These are phyloP conservation scores for Alectoris magna DNA, from an alignment of 2,797 vertebrate species.

Conservation along the genomic window DNA sequence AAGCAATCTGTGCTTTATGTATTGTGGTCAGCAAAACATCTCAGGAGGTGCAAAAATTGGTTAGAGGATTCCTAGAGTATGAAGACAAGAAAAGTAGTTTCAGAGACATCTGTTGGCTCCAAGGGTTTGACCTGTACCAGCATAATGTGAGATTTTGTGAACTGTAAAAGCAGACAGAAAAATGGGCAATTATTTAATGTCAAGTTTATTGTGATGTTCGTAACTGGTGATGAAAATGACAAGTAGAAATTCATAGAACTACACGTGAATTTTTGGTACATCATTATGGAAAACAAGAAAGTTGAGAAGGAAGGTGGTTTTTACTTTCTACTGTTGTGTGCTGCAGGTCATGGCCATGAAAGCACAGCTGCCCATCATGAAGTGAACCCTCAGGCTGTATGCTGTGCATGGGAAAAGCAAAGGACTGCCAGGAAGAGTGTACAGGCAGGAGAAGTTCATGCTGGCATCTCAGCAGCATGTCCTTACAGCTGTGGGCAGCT, in stretches of 20 bases:
- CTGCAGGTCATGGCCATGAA: neutral
- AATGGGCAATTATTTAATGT: neutral
- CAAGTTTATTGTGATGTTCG: conserved; percentile 13
- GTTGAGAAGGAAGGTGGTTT: conserved; percentile 7
- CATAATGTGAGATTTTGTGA: neutral
- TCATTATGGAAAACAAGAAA: neutral
- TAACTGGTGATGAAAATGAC: neutral
- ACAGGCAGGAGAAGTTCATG: neutral
- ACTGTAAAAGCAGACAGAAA: neutral
- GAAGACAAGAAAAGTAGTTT: neutral
- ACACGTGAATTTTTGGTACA: neutral
- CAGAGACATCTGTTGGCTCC: neutral
- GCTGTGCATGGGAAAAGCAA: neutral
- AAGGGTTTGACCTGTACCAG: neutral
- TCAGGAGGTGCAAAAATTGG: neutral
- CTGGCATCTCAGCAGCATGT: neutral
- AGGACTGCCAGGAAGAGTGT: fast-evolving
- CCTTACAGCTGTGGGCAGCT: neutral
- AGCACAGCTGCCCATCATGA: fast-evolving
- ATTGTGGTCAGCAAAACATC: neutral
- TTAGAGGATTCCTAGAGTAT: neutral
- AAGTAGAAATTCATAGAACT: neutral
- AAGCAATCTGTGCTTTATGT: neutral
- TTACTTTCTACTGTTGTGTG: neutral
- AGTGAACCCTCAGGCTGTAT: neutral